Percentiles rank a stretch among this genome's conserved stretches.
phyloP scores from a whole-genome alignment of 2,888 invertebrate species.

The Muscina levida region DNA sequence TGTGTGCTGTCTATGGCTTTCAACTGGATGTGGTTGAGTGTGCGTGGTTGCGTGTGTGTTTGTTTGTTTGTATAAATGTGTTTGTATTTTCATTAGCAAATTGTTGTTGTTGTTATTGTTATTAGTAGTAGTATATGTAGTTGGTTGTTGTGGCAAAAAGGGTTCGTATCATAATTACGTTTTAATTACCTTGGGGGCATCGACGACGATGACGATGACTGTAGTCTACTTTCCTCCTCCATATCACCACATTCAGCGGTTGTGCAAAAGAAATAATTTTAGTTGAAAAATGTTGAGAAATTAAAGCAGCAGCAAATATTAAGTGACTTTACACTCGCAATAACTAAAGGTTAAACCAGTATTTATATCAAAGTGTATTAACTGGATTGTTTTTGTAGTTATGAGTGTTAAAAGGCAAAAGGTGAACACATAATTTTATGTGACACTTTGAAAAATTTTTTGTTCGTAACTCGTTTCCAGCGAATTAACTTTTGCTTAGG shows the following conservation, averaged over 20 bases:
- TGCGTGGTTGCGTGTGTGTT: too few relatives aligned
- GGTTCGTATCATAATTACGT: slow-evolving; percentile 50
- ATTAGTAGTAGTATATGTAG: neutral
- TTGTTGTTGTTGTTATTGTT: too few relatives aligned
- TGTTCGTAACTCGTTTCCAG: too few relatives aligned
- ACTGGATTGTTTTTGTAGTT: neutral
- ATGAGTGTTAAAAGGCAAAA: slow-evolving; percentile 9
- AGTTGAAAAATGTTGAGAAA: neutral
- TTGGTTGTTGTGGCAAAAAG: slow-evolving; percentile 7
- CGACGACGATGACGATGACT: too few relatives aligned
- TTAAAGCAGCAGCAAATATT: slow-evolving; percentile 1
- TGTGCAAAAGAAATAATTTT: too few relatives aligned
- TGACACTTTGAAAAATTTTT: too few relatives aligned
- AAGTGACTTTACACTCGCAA: slow-evolving; percentile 8
- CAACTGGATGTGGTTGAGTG: too few relatives aligned
- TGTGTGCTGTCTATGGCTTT: neutral
- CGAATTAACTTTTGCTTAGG: too few relatives aligned
- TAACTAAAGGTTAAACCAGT: slow-evolving; percentile 26
- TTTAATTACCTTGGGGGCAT: slow-evolving; percentile 51
- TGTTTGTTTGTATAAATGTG: too few relatives aligned
- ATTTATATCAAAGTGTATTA: slow-evolving; percentile 1
- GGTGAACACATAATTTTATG: neutral
- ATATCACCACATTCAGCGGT: too few relatives aligned
- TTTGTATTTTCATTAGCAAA: too few relatives aligned
- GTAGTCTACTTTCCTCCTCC: too few relatives aligned